Conservation (phyloP, 1,140 invertebrate species). For the Conopomorpha cramerella region DNA sequence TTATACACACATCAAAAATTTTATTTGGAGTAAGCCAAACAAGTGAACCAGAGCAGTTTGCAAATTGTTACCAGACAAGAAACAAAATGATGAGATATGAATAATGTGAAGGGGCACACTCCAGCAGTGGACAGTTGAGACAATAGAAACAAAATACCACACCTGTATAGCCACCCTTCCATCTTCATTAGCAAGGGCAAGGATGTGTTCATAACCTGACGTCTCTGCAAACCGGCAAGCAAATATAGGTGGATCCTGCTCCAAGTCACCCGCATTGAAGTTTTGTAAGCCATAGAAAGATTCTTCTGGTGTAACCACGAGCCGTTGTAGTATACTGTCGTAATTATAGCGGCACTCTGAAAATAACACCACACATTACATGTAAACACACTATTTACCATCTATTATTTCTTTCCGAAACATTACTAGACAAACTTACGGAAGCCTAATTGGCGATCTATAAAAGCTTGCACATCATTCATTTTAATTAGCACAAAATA, state of each 20-base stretch:
- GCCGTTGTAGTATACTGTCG: slow-evolving; percentile 47
- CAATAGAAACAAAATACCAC: slow-evolving; percentile 4
- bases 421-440: slow-evolving; percentile 25
- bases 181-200: slow-evolving; percentile 85
- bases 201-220: slow-evolving; percentile 66
- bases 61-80: too few species aligned
- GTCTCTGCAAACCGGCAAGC: slow-evolving; percentile 67
- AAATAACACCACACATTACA: slow-evolving; percentile 8
- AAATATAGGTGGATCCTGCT: slow-evolving; percentile 66
- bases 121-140: too few species aligned
- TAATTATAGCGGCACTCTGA: slow-evolving; percentile 51
- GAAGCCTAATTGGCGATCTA: slow-evolving; percentile 49
- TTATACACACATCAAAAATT: too few species aligned
- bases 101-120: too few species aligned
- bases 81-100: slow-evolving; percentile 18
- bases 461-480: slow-evolving; percentile 43
- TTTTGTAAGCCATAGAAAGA: slow-evolving; percentile 59
- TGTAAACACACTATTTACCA: not conserved
- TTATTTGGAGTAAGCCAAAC: too few species aligned
- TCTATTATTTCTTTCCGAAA: not conserved
- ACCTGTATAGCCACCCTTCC: slow-evolving; percentile 72
- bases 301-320: slow-evolving; percentile 52
- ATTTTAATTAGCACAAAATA: too few species aligned
- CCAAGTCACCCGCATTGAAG: slow-evolving; percentile 38
- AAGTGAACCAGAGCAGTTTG: too few species aligned